Conservation (phyloP, 1,140 invertebrate genomes). For the Atopsyche davidsoni region DNA sequence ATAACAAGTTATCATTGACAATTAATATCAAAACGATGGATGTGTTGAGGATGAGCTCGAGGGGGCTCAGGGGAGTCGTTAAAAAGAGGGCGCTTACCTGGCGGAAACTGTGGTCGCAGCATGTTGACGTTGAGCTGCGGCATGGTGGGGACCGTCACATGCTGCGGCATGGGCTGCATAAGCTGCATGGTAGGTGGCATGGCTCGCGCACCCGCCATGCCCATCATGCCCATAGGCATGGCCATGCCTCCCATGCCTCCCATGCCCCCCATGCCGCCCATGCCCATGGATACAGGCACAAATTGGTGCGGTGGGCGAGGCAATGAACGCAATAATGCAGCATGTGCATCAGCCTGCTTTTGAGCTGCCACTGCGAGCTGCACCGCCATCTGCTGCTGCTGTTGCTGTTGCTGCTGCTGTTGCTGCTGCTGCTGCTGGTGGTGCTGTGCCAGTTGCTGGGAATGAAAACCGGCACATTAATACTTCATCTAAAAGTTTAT, state of each 20-base stretch:
- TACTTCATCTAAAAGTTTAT: too few species aligned
- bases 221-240: constrained; percentile 17
- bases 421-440: constrained; percentile 36
- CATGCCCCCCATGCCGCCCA: constrained; percentile 14
- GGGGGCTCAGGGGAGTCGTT: not conserved
- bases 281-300: constrained; percentile 19
- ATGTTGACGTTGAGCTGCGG: constrained; percentile 71
- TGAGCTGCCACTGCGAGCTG: constrained; percentile 40
- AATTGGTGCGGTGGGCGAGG: constrained; percentile 24
- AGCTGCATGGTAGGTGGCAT: constrained; percentile 60
- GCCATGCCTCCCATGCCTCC: too few species aligned
- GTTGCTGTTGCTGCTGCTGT: constrained; percentile 40
- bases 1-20: too few species aligned
- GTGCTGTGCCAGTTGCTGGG: constrained; percentile 13
- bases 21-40: not conserved
- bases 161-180: constrained; percentile 59
- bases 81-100: constrained; percentile 54
- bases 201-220: constrained; percentile 25
- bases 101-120: constrained; percentile 67
- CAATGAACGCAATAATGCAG: constrained; percentile 19
- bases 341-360: constrained; percentile 29
- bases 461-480: not conserved
- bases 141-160: constrained; percentile 48
- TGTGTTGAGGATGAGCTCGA: not conserved
- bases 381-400: constrained; percentile 43